Base-by-base conservation (phyloP, 2,888 invertebrate genomes). In the Mamestra brassicae region DNA sequence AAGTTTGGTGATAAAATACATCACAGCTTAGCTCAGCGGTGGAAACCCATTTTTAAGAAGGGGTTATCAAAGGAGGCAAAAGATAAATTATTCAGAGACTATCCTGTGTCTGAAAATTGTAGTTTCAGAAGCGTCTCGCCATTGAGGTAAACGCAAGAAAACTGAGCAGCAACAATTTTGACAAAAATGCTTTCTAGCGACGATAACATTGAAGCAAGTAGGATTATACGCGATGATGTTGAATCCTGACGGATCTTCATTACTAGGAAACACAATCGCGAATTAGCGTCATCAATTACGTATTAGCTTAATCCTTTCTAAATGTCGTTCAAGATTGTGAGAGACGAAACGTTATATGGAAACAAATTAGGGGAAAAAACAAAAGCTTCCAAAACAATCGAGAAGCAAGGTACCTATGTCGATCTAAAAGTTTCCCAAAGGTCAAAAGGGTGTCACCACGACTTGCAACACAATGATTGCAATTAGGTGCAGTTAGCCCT, bases 281-380 rank as follows among this genome's bases (percentile, higher is more conserved):
- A 13, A 47, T 47, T 47, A 47, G 47, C 47, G 47, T 47, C 47
- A 47, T 47, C 47, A 47, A 13, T 47, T 47, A 47, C 47, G 47
- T 13, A 4, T 47, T 47, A 47, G 47, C 47, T 13, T 13, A 47
- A 61, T n/a, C 61, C 42, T 61, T 61, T n/a, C 60, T 61, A 5
- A 61, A 42, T 10, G 60, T 61, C 10, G 60, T 61, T 38, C 60
- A 61, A 38, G 60, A 61, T 61, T 61, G 38, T 10, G 60, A 60
- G 60, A 38, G 60, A 60, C 60, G 60, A 17, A n/a, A 60, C 60
- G 47, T 47, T 61, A 38, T 38, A 61, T n/a, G 38, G 11, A 10
- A 61, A 38, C 4, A 47, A 47, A 47, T 13, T 47, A 47, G 47
- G 47, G 11, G 47, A 47, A 47, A 47, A 47, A 47, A 47, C 13